Base-by-base conservation (phyloP, 64 coral and sea anemone species). In the Actinia tenebrosa region DNA sequence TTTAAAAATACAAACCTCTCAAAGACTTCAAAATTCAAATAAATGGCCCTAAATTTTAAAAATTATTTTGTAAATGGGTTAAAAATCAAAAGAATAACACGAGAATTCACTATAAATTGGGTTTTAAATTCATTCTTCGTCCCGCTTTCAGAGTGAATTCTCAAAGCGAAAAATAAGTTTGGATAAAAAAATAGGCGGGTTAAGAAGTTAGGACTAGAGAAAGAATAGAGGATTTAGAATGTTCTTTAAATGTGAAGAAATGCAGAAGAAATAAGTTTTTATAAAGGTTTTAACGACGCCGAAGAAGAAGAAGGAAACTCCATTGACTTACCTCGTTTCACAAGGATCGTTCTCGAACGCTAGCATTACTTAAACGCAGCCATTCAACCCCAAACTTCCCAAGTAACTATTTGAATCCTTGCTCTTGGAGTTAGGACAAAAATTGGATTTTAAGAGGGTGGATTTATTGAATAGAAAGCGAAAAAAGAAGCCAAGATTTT, bases 251-350 rank as follows among this genome's bases (percentile, higher is more conserved):
- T 66, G 1, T 58, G 10, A 43, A 75, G 42, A 75, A 30, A 15
- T 75, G 26, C 4, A 42, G 5, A 10, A 27, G 7, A 75, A 75
- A 42, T 13, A 42, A 26, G n/a, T 75, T 75, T 42, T 75, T 75
- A 75, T 10, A 0, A 75, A 43, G 27, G 26, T 14, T 75, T 14
- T 10, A 75, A 14, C 25, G 69, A 75, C 69, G 69, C 69, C 69
- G 25, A 42, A 75, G 69, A 75, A 81, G 79, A 8, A 81, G 46
- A 4, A n/a, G 26, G 15, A 46, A 79, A 27, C 27, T 44, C 42
- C 4, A 8, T 17, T 46, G 56, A 64, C 83, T 61, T 30, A 85
- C 83, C 83, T 85, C 54, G 53, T 5, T 42, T 85, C 83, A 85
- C 22, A 59, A 27, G 52, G 44, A 44, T 85, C 83, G 5, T 85